A percentile compares a stretch with the other conserved stretches of the same genome.
Evolutionary conservation across 2,888 invertebrate species (phyloP).

Genomic region (Ctenicera cuprea): DNA sequence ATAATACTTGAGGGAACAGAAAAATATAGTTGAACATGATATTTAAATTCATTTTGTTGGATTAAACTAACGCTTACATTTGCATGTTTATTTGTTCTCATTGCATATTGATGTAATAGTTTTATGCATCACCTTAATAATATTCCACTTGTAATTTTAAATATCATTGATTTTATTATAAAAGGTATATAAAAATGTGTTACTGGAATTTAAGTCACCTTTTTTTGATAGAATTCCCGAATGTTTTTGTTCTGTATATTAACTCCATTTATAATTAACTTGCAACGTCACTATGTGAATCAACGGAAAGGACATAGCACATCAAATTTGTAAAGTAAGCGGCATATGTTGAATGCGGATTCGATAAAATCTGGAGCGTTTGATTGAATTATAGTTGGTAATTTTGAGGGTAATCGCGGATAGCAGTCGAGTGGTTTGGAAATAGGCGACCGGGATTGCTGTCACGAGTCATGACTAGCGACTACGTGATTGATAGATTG

Average conservation of each 20-base stretch:
- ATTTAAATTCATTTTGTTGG: neutral
- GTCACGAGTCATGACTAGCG: slow-evolving; percentile 70
- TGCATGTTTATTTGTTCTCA: slow-evolving; percentile 5
- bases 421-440: slow-evolving; percentile 27
- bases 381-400: slow-evolving; percentile 27
- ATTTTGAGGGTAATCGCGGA: slow-evolving; percentile 24
- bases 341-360: slow-evolving; percentile 50
- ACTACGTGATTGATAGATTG: slow-evolving; percentile 72
- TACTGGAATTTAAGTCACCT: neutral
- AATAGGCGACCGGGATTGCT: slow-evolving; percentile 58
- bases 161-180: no score
- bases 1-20: neutral
- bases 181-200: neutral
- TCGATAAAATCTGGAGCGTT: slow-evolving; percentile 45
- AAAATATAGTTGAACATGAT: slow-evolving; percentile 16
- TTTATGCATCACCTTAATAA: no score
- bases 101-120: neutral
- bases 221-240: slow-evolving; percentile 4
- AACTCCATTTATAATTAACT: slow-evolving; percentile 52
- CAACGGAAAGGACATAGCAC: slow-evolving; percentile 42
- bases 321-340: slow-evolving; percentile 51
- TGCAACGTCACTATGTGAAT: slow-evolving; percentile 52
- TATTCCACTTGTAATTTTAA: no score
- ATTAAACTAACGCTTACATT: neutral
- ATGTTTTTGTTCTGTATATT: slow-evolving; percentile 42